These are phyloP conservation scores for Pterostichus niger DNA, from an alignment of 2,888 invertebrate species.

Conservation along the genomic window DNA sequence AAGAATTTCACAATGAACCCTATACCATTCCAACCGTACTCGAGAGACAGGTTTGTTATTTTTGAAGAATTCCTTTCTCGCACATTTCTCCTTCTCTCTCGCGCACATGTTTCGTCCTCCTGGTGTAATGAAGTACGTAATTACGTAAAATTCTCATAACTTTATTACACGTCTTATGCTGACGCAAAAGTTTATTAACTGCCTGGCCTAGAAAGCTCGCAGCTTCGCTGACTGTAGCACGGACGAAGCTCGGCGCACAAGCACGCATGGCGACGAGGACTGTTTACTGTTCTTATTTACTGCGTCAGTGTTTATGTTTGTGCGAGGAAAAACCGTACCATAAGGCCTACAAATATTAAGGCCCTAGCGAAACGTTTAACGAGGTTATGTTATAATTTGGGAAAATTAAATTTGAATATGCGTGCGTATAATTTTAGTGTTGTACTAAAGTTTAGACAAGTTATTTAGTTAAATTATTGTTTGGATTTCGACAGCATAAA, in stretches of 20 bases:
- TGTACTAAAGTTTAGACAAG: conserved; percentile 41
- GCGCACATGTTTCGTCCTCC: conserved; percentile 42
- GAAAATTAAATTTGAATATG: conserved; percentile 56
- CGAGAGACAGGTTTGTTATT: conserved; percentile 51
- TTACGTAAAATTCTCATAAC: conserved; percentile 66
- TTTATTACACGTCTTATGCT: conserved; percentile 65
- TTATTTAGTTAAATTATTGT: conserved; percentile 46
- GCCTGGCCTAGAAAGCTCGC: conserved; percentile 50
- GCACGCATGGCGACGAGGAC: conserved; percentile 16
- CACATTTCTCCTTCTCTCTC: conserved; percentile 13
- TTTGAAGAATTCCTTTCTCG: conserved; percentile 58
- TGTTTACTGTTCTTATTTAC: conserved; percentile 62
- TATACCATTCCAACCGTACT: no score
- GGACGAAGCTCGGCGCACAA: not conserved
- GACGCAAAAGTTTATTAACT: conserved; percentile 65
- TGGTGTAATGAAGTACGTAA: conserved; percentile 65
- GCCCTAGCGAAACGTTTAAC: conserved; percentile 48
- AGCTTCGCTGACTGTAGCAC: conserved; percentile 1
- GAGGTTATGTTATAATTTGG: conserved; percentile 55
- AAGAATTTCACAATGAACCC: no score
- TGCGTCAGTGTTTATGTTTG: conserved; percentile 54
- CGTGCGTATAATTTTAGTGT: conserved; percentile 55
- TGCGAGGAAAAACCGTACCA: conserved; percentile 44
- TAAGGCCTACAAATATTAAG: conserved; percentile 52
- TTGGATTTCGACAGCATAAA: not conserved